These are phyloP conservation scores for Drosophila sp. DNA, from an alignment of 1,140 invertebrate genomes.

Conservation along the genomic window DNA sequence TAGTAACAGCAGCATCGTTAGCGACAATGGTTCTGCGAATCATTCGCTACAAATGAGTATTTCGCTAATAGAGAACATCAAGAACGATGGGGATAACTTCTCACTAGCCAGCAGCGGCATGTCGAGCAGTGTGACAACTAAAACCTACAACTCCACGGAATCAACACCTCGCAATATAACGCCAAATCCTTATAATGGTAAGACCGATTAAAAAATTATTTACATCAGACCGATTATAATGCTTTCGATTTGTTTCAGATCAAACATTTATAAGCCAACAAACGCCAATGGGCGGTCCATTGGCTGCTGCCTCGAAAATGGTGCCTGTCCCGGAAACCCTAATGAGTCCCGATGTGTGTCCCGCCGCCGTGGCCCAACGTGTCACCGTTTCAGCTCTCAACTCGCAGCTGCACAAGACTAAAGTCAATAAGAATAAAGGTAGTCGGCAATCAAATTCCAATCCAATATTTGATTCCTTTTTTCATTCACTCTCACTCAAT, in stretches of 20 bases:
- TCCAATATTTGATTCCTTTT: too few relatives aligned
- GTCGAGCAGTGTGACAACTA: constrained; percentile 74
- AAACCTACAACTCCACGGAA: constrained; percentile 77
- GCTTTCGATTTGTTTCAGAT: constrained; percentile 31
- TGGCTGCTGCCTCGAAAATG: constrained; percentile 92
- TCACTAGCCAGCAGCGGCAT: constrained; percentile 81
- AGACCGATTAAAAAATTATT: too few relatives aligned
- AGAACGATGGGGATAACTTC: constrained; percentile 84
- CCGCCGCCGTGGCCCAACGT: constrained; percentile 82
- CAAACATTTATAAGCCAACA: constrained; percentile 63
- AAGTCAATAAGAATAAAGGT: constrained; percentile 82
- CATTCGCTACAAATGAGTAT: constrained; percentile 85
- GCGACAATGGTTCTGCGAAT: constrained; percentile 63
- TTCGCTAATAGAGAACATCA: constrained; percentile 82
- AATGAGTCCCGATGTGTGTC: constrained; percentile 92
- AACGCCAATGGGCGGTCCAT: constrained; percentile 83
- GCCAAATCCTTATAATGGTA: constrained; percentile 81
- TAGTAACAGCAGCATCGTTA: constrained; percentile 58
- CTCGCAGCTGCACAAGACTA: constrained; percentile 72
- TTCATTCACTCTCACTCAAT: background rate
- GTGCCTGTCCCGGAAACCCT: constrained; percentile 93
- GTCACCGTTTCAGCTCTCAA: constrained; percentile 67
- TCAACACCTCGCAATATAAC: constrained; percentile 80
- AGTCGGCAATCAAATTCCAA: constrained; percentile 1
- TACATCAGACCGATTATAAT: background rate